Evolutionary conservation across 2,113 vertebrate genomes (phyloP), one percentile per base, ranked within the genome.

Genomic region (Dendrocopos noguchii): DNA sequence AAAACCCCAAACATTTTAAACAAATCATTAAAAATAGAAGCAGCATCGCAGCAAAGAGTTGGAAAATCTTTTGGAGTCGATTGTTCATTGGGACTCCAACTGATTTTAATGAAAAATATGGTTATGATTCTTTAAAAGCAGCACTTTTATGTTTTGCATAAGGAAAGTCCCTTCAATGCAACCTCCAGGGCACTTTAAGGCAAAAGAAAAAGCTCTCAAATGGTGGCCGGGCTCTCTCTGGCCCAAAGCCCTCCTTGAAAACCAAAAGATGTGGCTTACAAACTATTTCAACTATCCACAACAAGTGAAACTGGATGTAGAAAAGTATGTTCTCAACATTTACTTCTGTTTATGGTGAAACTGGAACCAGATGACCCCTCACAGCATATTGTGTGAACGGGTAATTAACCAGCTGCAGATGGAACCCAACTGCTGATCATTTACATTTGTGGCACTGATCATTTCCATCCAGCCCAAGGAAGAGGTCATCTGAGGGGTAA

Each of bases 71-170:
- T 96, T 8, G 8, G 80, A 81, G 79, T 44, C 84, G 20, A 92
- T 94, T 97, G 95, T 97, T 97, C 97, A 98, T 90, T 96, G 95
- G 95, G 94, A 97, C 93, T 95, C 87, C 94, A 82, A 97, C 80
- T 94, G 94, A 97, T 97, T 92, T 97, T 97, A 97, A 98, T 97
- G 94, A 96, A 94, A 97, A 97, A 98, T 96, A 98, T 98, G 97
- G 94, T 96, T 98, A 91, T 94, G 80, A 98, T 98, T 98, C 96
- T 36, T 25, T 96, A 95, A 87, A 80, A 80, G 22, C 88, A 95
- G 82, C 39, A 95, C 95, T 98, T 98, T 98, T 79, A 97, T 97
- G 96, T 97, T 97, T 90, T 88, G 95, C 93, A 96, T 97, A 95
- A 98, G 92, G 85, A 84, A 95, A 97, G 87, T 94, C 84, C 92